Percentiles rank a stretch among this genome's conserved stretches.
phyloP scores from a whole-genome alignment of 2,888 invertebrate genomes.

The Diplazon laetatorius region DNA sequence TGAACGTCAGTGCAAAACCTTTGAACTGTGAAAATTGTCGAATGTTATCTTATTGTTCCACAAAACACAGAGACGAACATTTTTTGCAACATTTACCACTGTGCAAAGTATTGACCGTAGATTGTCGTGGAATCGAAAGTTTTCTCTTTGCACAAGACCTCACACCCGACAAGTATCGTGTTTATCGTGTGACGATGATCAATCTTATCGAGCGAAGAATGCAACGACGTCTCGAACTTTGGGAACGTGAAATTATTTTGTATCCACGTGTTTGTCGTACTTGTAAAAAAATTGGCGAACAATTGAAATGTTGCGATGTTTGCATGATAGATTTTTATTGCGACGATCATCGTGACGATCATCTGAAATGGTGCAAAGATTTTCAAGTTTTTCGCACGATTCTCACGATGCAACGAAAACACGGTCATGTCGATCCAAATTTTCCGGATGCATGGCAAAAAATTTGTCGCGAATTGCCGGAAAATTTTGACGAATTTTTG shows the following conservation, averaged over 20 bases:
- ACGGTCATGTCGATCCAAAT: slow-evolving; percentile 84
- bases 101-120: slow-evolving; percentile 85
- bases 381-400: slow-evolving; percentile 86
- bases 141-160: slow-evolving; percentile 83
- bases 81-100: slow-evolving; percentile 85
- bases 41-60: slow-evolving; percentile 87
- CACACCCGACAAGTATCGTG: slow-evolving; percentile 85
- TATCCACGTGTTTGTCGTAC: slow-evolving; percentile 86
- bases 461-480: slow-evolving; percentile 76
- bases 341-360: slow-evolving; percentile 84
- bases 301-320: slow-evolving; percentile 84
- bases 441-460: slow-evolving; percentile 84
- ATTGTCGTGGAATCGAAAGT: slow-evolving; percentile 84
- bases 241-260: slow-evolving; percentile 88
- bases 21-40: slow-evolving; percentile 84
- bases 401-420: slow-evolving; percentile 85
- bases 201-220: slow-evolving; percentile 85
- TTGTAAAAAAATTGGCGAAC: slow-evolving; percentile 84
- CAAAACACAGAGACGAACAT: slow-evolving; percentile 86
- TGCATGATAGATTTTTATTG: slow-evolving; percentile 86
- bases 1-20: slow-evolving; percentile 63
- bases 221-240: slow-evolving; percentile 85
- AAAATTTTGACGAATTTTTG: slow-evolving; percentile 83
- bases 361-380: slow-evolving; percentile 86
- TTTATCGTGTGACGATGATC: slow-evolving; percentile 86